These are phyloP conservation scores for Oreotrochilus melanogaster DNA, from an alignment of 2,113 vertebrate species.

Conservation along the genomic window DNA sequence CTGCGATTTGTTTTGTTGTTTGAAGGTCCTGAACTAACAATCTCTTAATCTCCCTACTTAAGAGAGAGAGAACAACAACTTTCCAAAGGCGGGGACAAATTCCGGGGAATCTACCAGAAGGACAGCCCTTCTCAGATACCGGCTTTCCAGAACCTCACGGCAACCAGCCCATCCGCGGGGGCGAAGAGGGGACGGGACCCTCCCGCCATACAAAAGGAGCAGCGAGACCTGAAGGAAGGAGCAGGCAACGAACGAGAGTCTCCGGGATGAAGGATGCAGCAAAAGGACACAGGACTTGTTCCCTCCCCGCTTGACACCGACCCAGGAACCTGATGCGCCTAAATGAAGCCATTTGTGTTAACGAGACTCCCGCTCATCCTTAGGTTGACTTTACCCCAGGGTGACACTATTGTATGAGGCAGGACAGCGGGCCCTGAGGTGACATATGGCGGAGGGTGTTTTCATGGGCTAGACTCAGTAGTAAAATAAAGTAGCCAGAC, in stretches of 20 bases:
- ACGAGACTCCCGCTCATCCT: background rate
- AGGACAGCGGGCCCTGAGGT: background rate
- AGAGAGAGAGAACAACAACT: background rate
- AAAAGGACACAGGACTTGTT: background rate
- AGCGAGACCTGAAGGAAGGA: background rate
- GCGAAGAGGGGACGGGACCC: background rate
- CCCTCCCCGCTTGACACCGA: background rate
- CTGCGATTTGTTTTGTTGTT: background rate
- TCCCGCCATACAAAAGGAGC: background rate
- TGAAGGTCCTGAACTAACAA: background rate
- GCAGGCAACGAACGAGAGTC: background rate
- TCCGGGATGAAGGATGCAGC: background rate
- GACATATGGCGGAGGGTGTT: slow-evolving; percentile 78
- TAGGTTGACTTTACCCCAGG: slow-evolving; percentile 28
- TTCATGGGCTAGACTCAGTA: slow-evolving; percentile 27
- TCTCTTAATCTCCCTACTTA: background rate
- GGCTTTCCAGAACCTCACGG: background rate
- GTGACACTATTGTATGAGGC: slow-evolving; percentile 52
- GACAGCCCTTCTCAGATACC: fast-evolving
- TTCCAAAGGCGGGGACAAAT: background rate
- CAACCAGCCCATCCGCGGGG: background rate
- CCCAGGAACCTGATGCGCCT: slow-evolving; percentile 13
- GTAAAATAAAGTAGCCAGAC: slow-evolving; percentile 67
- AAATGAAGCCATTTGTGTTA: slow-evolving; percentile 52
- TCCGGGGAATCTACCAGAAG: background rate